A percentile compares a stretch with the other conserved stretches of the same genome.
phyloP scores from a whole-genome alignment of 1,140 invertebrate species.

The Lepeophtheirus salmonis region DNA sequence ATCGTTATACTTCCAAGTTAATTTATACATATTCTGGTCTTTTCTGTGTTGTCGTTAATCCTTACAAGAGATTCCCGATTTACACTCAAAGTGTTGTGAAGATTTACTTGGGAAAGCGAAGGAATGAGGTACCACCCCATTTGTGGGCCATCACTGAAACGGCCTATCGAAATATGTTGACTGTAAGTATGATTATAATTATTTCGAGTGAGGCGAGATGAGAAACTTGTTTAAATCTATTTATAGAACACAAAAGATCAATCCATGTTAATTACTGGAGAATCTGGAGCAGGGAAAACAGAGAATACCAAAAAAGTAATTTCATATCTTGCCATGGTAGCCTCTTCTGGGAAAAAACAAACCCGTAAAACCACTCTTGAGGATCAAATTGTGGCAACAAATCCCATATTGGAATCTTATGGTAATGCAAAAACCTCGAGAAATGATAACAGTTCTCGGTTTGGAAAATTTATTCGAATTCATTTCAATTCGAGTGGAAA shows the following conservation, averaged over 20 bases:
- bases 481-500: constrained; percentile 97
- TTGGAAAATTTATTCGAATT: constrained; percentile 99
- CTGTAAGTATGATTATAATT: constrained; percentile 43
- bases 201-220: not conserved
- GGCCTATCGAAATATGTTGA: constrained; percentile 99
- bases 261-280: constrained; percentile 31
- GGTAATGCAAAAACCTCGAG: constrained; percentile 99
- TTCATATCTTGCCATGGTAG: constrained; percentile 41
- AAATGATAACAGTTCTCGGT: constrained; percentile 99
- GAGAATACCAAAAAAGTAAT: constrained; percentile 49
- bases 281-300: constrained; percentile 43
- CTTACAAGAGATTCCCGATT: constrained; percentile 98
- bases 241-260: constrained; percentile 30
- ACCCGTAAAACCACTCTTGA: constrained; percentile 41
- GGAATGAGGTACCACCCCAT: constrained; percentile 98
- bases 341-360: constrained; percentile 39
- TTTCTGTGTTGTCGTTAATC: constrained; percentile 99
- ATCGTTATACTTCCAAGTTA: constrained; percentile 58
- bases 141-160: constrained; percentile 99
- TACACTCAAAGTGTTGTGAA: constrained; percentile 89
- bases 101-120: constrained; percentile 94
- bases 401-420: constrained; percentile 96
- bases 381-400: constrained; percentile 97
- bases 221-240: not conserved
- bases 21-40: constrained; percentile 83